These are phyloP conservation scores for Sycophila sp. DNA, from an alignment of 1,140 invertebrate genomes.

Conservation along the genomic window DNA sequence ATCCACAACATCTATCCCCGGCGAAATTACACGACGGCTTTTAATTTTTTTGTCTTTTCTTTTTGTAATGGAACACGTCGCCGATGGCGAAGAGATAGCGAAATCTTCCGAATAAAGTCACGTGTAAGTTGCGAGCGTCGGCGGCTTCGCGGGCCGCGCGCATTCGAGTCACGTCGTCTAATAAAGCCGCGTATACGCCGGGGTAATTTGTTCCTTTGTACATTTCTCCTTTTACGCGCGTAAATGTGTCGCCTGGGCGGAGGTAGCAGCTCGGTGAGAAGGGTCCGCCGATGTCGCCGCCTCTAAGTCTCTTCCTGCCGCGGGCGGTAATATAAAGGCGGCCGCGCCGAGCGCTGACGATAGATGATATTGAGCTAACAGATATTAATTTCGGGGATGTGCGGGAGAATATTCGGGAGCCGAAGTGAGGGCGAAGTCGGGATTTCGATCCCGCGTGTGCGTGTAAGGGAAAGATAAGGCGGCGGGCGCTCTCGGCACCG, in stretches of 20 bases:
- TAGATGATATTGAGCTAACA: slow-evolving; percentile 60
- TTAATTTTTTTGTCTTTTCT: too few relatives aligned
- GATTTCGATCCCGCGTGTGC: slow-evolving; percentile 53
- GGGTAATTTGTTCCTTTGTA: slow-evolving; percentile 42
- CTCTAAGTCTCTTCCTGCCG: too few relatives aligned
- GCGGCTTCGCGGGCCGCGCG: neutral
- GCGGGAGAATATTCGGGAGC: slow-evolving; percentile 57
- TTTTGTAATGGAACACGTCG: slow-evolving; percentile 23
- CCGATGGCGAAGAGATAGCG: slow-evolving; percentile 26
- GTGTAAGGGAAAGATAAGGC: slow-evolving; percentile 64
- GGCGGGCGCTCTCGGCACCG: slow-evolving; percentile 44
- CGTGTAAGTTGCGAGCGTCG: slow-evolving; percentile 23
- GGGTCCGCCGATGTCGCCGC: too few relatives aligned
- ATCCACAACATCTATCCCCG: too few relatives aligned
- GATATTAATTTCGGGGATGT: slow-evolving; percentile 65
- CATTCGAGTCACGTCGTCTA: slow-evolving; percentile 42
- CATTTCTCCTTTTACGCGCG: slow-evolving; percentile 14
- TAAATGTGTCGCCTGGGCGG: neutral
- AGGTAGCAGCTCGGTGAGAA: too few relatives aligned
- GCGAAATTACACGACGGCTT: too few relatives aligned
- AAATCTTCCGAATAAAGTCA: slow-evolving; percentile 29
- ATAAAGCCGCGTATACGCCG: slow-evolving; percentile 45
- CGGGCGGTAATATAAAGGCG: too few relatives aligned
- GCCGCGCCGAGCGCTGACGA: slow-evolving; percentile 42
- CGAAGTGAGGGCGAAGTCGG: slow-evolving; percentile 47